Conservation (phyloP, 2,113 vertebrate species). For the Tyto alba region DNA sequence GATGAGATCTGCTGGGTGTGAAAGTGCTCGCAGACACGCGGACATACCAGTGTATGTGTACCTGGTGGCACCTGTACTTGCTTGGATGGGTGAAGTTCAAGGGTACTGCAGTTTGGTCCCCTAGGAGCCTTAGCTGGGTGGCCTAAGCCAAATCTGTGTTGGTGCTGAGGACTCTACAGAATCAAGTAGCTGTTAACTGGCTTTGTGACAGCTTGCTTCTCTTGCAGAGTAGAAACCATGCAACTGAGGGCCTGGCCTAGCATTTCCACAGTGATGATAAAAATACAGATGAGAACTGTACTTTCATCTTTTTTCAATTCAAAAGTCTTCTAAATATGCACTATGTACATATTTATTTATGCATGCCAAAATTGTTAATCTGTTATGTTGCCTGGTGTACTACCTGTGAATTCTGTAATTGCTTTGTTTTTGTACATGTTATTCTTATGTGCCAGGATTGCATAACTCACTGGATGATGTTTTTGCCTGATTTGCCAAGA, state of each 20-base stretch:
- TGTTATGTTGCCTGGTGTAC: neutral
- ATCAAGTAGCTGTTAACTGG: neutral
- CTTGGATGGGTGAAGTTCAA: neutral
- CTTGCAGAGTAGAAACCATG: neutral
- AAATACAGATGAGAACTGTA: neutral
- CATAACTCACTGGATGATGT: neutral
- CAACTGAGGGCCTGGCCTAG: neutral
- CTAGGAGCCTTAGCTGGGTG: neutral
- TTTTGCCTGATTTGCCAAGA: neutral
- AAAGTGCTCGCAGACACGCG: neutral
- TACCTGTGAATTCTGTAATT: neutral
- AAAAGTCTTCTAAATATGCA: neutral
- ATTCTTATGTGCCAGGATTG: neutral
- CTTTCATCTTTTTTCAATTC: neutral
- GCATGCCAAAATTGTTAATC: neutral
- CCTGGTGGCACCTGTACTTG: neutral
- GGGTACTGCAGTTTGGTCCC: neutral
- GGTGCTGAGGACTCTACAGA: neutral
- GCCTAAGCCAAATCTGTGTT: neutral
- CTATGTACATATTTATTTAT: neutral
- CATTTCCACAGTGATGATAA: neutral
- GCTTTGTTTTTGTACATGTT: neutral
- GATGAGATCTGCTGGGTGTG: neutral
- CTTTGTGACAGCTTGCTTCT: neutral
- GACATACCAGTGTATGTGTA: neutral